phyloP scores from a whole-genome alignment of 2,888 invertebrate genomes.

The Allygus modestus region DNA sequence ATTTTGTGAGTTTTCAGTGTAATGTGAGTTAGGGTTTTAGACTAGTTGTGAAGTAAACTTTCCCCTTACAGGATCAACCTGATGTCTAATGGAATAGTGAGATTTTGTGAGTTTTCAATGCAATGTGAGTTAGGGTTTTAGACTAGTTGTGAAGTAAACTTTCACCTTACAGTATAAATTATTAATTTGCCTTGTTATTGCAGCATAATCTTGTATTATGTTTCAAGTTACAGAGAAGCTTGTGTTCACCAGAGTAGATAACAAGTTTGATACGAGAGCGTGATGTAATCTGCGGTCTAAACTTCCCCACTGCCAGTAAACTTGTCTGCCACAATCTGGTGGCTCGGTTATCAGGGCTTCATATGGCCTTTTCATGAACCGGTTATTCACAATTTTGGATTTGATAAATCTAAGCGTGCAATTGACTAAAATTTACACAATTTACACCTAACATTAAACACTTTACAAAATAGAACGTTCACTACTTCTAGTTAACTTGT shows the following conservation, averaged over 20 bases:
- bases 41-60: too few relatives aligned
- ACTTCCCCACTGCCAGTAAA: background rate
- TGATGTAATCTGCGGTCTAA: conserved; percentile 39
- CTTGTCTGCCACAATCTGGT: conserved; percentile 19
- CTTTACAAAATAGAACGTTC: background rate
- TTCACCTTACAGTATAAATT: background rate
- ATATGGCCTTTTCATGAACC: background rate
- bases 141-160: background rate
- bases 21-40: too few relatives aligned
- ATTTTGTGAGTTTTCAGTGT: too few relatives aligned
- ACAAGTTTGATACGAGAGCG: conserved; percentile 29
- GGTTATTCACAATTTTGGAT: background rate
- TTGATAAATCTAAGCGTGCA: too few relatives aligned
- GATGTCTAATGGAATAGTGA: too few relatives aligned
- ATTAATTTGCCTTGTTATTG: background rate
- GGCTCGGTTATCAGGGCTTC: background rate
- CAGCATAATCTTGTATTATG: background rate
- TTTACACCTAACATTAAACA: background rate
- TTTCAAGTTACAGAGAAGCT: background rate
- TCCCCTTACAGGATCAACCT: too few relatives aligned
- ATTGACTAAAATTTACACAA: too few relatives aligned
- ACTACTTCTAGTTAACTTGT: background rate
- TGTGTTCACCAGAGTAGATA: conserved; percentile 8
- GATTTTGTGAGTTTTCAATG: too few relatives aligned
- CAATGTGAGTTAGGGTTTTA: too few relatives aligned